phyloP scores from a whole-genome alignment of 2,888 invertebrate species.

The Pachydiplax longipennis region DNA sequence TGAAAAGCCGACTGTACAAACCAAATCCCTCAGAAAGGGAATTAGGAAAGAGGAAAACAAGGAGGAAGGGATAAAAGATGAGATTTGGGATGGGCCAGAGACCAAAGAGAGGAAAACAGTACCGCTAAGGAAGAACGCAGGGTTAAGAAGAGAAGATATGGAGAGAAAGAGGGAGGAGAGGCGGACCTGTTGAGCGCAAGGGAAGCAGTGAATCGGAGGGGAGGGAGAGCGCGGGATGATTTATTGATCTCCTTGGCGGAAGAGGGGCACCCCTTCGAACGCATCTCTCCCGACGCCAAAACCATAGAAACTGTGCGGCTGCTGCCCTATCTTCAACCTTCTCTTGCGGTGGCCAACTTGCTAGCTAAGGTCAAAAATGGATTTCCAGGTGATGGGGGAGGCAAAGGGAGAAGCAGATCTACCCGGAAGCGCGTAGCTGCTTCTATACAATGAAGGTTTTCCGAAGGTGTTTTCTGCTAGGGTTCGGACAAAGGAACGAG shows the following conservation, averaged over 20 bases:
- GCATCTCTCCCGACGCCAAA: background rate
- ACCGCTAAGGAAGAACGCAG: background rate
- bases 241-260: constrained; percentile 39
- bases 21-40: no score
- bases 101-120: no score
- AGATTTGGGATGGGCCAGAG: no score
- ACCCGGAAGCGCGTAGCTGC: background rate
- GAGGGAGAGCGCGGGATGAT: constrained; percentile 10
- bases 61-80: background rate
- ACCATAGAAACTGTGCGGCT: background rate
- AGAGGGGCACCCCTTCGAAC: background rate
- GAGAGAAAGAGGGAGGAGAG: no score
- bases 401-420: background rate
- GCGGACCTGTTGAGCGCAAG: constrained; percentile 25
- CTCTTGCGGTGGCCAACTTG: background rate
- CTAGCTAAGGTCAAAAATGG: constrained; percentile 19
- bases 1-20: no score
- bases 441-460: background rate
- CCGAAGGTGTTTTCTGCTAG: background rate
- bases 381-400: background rate
- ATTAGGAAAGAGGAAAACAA: no score
- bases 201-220: background rate
- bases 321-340: background rate
- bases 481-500: background rate
- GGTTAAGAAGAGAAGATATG: background rate